These are phyloP conservation scores for Prunella fulvescens DNA, from an alignment of 2,113 vertebrate genomes.

Conservation along the genomic window DNA sequence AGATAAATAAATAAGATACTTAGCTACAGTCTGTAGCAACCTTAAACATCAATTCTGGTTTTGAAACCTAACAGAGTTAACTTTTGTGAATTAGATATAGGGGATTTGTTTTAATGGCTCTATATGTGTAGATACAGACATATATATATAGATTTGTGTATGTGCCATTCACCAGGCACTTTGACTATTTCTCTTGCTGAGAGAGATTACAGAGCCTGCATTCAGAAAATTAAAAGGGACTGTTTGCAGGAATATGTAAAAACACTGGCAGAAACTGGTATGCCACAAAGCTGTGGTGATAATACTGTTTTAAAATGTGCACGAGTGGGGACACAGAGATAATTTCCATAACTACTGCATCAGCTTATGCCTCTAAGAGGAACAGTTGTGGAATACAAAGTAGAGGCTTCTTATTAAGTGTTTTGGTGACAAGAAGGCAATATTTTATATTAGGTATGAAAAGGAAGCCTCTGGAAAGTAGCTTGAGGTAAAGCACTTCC, in stretches of 20 bases:
- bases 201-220: background rate
- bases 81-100: background rate
- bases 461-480: background rate
- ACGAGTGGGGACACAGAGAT: background rate
- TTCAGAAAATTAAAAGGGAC: conserved; percentile 33
- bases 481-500: background rate
- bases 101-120: conserved; percentile 1
- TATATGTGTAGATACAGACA: background rate
- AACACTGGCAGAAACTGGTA: conserved; percentile 4
- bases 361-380: background rate
- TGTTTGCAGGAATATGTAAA: conserved; percentile 10
- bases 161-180: background rate
- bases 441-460: background rate
- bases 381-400: conserved; percentile 23
- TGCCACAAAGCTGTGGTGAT: conserved; percentile 2
- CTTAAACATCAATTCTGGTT: background rate
- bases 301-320: conserved; percentile 34
- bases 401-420: conserved; percentile 18
- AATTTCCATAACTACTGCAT: conserved; percentile 42
- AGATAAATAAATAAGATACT: background rate
- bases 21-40: background rate
- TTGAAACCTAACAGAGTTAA: background rate
- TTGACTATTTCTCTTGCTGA: conserved; percentile 2
- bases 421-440: background rate
- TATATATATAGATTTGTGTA: background rate